Evolutionary conservation across 2,888 invertebrate species (phyloP).

Genomic region (Apoda limacodes): DNA sequence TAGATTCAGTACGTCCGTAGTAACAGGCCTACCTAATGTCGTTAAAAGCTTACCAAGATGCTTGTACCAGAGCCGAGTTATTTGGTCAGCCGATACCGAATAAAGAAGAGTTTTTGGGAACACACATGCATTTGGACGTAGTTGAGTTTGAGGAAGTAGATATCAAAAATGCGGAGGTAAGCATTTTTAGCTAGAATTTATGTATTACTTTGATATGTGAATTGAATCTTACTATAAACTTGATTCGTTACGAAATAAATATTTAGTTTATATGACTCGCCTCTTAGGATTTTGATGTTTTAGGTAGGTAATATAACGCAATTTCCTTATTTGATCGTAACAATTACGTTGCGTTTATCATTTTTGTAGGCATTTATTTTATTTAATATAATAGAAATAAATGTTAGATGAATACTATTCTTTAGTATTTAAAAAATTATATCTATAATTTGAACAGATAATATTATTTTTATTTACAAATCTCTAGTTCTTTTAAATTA

Average conservation of each 20-base stretch:
- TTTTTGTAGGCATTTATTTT: no score
- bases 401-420: no score
- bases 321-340: no score
- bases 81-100: constrained; percentile 78
- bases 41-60: constrained; percentile 78
- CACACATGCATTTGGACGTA: constrained; percentile 64
- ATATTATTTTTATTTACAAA: no score
- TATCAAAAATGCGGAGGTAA: constrained; percentile 51
- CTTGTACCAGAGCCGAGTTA: constrained; percentile 82
- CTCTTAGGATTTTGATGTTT: neutral
- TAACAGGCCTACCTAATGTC: no score
- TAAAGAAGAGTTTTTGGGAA: constrained; percentile 73
- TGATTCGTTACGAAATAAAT: neutral
- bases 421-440: no score
- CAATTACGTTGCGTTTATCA: no score
- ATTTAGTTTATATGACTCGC: neutral
- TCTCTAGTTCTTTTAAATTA: no score
- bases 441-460: no score
- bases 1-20: no score
- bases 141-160: constrained; percentile 66
- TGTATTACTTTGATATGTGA: constrained; percentile 1
- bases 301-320: neutral
- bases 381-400: no score
- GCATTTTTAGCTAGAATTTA: constrained; percentile 1
- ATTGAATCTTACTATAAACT: neutral